These are phyloP conservation scores for Zosterops lateralis DNA, from an alignment of 2,113 vertebrate genomes.

Conservation along the genomic window DNA sequence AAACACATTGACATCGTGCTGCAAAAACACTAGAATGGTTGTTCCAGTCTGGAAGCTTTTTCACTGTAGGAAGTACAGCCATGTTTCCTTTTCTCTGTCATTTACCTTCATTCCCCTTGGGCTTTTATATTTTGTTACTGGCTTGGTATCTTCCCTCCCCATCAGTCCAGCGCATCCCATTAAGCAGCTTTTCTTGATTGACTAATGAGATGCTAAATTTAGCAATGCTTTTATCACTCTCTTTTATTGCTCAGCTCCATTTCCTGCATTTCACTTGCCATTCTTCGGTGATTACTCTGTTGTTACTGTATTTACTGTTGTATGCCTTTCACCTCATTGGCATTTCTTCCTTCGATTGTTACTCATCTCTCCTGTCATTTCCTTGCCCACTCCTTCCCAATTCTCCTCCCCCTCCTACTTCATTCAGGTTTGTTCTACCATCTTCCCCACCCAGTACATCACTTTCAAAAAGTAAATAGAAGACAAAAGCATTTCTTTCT, in stretches of 20 bases:
- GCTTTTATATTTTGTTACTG: neutral
- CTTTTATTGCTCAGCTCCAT: neutral
- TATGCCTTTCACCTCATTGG: neutral
- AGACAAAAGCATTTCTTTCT: neutral
- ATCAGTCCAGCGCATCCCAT: neutral
- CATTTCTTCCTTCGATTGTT: neutral
- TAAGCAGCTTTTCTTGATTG: constrained; percentile 39
- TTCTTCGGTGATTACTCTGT: neutral
- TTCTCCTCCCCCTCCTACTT: neutral
- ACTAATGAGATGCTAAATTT: constrained; percentile 46
- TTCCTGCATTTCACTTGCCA: neutral
- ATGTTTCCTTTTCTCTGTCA: neutral
- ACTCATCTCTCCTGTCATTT: neutral
- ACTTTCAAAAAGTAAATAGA: neutral
- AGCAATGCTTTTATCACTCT: neutral
- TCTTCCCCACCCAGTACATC: neutral
- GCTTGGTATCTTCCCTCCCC: neutral
- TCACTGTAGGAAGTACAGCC: neutral
- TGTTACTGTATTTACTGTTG: neutral
- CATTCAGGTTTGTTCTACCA: neutral
- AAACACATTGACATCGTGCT: neutral
- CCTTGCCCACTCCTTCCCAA: neutral
- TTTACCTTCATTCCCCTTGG: neutral
- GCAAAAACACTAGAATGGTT: neutral
- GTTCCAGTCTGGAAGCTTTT: neutral